phyloP scores from a whole-genome alignment of 2,888 invertebrate genomes.

The Leptopilina drosophilae region DNA sequence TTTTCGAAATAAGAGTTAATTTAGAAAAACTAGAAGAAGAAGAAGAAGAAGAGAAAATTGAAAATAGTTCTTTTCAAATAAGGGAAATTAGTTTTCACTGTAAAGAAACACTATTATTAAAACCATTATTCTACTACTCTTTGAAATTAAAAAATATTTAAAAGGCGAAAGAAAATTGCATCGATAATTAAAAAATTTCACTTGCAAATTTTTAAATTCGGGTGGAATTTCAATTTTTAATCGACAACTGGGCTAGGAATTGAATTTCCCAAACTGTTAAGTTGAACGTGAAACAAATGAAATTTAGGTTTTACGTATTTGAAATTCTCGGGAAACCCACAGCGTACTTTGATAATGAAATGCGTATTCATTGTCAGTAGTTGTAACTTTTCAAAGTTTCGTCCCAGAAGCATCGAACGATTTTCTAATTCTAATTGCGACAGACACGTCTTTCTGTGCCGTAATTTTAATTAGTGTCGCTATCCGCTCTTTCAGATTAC shows the following conservation, averaged over 20 bases:
- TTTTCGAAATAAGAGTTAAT: no score
- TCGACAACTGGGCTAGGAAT: neutral
- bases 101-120: no score
- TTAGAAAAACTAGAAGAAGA: no score
- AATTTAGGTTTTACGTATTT: conserved; percentile 10
- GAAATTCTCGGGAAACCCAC: conserved; percentile 13
- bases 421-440: conserved; percentile 39
- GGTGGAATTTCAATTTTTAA: neutral
- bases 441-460: conserved; percentile 23
- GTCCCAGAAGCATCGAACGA: conserved; percentile 9
- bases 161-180: no score
- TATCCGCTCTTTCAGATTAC: conserved; percentile 13
- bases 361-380: conserved; percentile 27
- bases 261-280: neutral
- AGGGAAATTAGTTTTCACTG: no score
- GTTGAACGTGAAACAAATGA: neutral
- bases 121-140: no score
- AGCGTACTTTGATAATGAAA: conserved; percentile 13
- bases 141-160: no score
- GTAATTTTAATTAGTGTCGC: conserved; percentile 36
- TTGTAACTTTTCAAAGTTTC: conserved; percentile 35
- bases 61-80: no score
- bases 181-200: no score
- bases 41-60: no score
- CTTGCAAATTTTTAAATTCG: neutral